Conservation (phyloP, 35 echinoderm and acorn worm species). For the Eucidaris tribuloides region DNA sequence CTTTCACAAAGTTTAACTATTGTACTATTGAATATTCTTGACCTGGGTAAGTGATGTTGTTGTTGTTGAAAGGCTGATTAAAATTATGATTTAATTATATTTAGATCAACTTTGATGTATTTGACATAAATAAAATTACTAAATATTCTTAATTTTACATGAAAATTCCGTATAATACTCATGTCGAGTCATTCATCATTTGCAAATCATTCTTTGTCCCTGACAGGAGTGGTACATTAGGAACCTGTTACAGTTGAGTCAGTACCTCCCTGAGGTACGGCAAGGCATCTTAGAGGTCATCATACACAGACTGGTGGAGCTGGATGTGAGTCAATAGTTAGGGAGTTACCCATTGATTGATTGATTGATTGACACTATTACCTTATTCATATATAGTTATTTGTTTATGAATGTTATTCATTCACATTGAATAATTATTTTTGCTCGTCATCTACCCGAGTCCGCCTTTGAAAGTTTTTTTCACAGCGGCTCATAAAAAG, state of each 20-base stretch:
- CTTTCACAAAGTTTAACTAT: too few relatives aligned
- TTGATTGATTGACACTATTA: not conserved
- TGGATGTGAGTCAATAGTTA: conserved; percentile 67
- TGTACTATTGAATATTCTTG: too few relatives aligned
- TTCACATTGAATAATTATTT: not conserved
- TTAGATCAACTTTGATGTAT: too few relatives aligned
- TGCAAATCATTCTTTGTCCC: not conserved
- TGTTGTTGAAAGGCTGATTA: too few relatives aligned
- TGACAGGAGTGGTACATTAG: conserved; percentile 57
- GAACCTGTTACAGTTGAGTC: conserved; percentile 61
- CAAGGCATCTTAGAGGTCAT: conserved; percentile 64
- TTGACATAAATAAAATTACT: too few relatives aligned
- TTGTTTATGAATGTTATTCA: not conserved
- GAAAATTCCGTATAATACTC: too few relatives aligned
- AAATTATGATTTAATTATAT: too few relatives aligned
- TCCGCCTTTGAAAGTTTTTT: not conserved
- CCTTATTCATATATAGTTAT: not conserved
- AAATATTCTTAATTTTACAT: too few relatives aligned
- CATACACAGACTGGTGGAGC: conserved; percentile 66
- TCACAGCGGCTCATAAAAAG: not conserved
- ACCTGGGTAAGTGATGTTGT: too few relatives aligned
- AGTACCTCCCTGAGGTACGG: conserved; percentile 64
- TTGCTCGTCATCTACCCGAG: not conserved
- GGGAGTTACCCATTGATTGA: not conserved
- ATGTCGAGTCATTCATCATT: too few relatives aligned